Evolutionary conservation across 2,113 vertebrate genomes (phyloP), one percentile per base, ranked within the genome.

Genomic region (Carassius carassius): DNA sequence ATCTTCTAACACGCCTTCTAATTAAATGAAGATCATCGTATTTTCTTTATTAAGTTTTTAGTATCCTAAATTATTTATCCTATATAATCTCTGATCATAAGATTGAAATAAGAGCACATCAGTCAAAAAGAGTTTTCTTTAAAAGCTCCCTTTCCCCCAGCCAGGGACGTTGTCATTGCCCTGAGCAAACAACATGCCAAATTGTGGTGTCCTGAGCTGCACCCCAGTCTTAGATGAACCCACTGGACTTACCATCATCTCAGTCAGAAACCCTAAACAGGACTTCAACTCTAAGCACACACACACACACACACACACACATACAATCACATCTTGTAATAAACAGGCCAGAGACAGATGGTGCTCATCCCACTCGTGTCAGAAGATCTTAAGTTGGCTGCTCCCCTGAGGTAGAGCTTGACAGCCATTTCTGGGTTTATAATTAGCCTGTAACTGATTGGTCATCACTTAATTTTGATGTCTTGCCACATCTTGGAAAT

Each of bases 81-180:
- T 37, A 75, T 90, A 93, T 95, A 94, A 95, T 94, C 91, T 87
- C 90, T 87, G 93, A 95, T 95, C 93, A 95, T 92, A 93, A 90
- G 91, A 60, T 25, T 86, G 85, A 86, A 90, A 90, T 88, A 93
- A 90, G 91, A 92, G 91, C 88, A 92, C 93, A 93, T 95, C 94
- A 94, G 88, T 93, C 90, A 90, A 86, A 86, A 86, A 74, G 90
- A 89, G 83, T 76, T 86, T 89, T 29, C 29, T 88, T 85, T 60
- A 8, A 84, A 73, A 85, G 88, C 8, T 80, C n/a, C 47, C 29
- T 76, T 76, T 88, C 86, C 88, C 89, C 80, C 72, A 82, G 85
- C 84, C 88, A 41, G 84, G 62, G 89, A 88, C 75, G 62, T 23
- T 79, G 84, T 83, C 79, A 72, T 44, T 23, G 35, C 60, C 49